phyloP scores from a whole-genome alignment of 2,888 invertebrate genomes.

The Digitonthophagus gazella region DNA sequence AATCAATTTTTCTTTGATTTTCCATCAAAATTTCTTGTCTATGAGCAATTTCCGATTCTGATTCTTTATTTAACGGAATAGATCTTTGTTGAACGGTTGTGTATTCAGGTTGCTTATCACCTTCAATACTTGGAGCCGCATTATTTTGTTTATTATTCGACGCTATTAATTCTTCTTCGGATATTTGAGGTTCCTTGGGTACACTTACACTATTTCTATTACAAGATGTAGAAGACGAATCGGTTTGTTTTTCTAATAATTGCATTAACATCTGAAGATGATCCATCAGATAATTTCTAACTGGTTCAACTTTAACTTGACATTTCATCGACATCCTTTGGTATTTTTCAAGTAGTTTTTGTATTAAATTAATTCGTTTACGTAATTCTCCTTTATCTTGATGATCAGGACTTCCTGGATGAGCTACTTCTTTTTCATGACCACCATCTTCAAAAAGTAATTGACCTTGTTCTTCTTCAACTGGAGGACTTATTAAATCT shows the following conservation, averaged over 20 bases:
- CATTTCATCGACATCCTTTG: constrained; percentile 41
- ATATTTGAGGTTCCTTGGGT: constrained; percentile 16
- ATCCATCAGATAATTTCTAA: constrained; percentile 45
- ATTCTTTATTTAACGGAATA: not conserved
- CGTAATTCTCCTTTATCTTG: constrained; percentile 21
- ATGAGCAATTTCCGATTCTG: constrained; percentile 19
- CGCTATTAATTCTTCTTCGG: constrained; percentile 20
- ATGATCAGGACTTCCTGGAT: not conserved
- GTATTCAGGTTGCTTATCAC: not conserved
- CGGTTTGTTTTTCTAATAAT: constrained; percentile 23
- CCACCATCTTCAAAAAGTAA: constrained; percentile 30
- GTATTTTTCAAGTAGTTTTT: constrained; percentile 42
- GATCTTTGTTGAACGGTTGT: not conserved
- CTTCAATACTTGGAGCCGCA: not conserved
- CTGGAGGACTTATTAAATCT: constrained; percentile 19
- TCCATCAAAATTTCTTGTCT: constrained; percentile 17
- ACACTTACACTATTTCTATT: constrained; percentile 2
- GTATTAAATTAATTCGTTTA: constrained; percentile 36
- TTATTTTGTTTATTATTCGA: not conserved
- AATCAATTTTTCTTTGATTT: constrained; percentile 5
- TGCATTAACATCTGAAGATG: constrained; percentile 41
- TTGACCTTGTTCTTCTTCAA: constrained; percentile 30
- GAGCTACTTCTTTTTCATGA: not conserved
- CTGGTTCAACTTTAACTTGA: constrained; percentile 43
- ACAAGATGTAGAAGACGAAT: constrained; percentile 12